Percentiles rank a stretch among this genome's conserved stretches.
Conservation (phyloP, 2,797 vertebrate species). For the Sebastes hopkinsi region DNA sequence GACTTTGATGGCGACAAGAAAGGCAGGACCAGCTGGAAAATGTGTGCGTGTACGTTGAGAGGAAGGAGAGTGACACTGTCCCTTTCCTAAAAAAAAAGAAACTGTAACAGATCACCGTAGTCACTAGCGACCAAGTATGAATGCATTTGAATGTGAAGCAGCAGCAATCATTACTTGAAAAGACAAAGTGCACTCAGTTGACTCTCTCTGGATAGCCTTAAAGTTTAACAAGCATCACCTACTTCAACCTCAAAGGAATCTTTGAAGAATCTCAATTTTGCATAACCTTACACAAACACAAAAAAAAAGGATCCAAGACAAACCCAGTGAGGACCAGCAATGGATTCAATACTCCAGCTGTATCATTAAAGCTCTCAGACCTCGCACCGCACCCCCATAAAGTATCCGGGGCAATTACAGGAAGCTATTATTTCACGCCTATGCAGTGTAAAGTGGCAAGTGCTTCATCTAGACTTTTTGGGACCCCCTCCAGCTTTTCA, state of each 20-base stretch:
- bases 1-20: not conserved
- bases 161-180: not conserved
- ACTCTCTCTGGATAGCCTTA: constrained; percentile 3
- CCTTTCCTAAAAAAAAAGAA: not conserved
- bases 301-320: constrained; percentile 28
- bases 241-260: constrained; percentile 12
- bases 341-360: constrained; percentile 41
- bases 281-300: constrained; percentile 23
- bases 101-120: not conserved
- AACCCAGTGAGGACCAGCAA: constrained; percentile 25
- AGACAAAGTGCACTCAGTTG: not conserved
- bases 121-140: not conserved
- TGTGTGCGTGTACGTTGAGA: not conserved
- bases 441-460: constrained; percentile 60
- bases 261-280: constrained; percentile 8
- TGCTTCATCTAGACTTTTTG: constrained; percentile 66
- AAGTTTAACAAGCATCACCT: constrained; percentile 27
- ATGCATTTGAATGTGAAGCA: not conserved
- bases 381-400: constrained; percentile 44
- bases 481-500: constrained; percentile 69
- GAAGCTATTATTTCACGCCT: constrained; percentile 68
- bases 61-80: not conserved
- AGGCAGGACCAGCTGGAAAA: not conserved
- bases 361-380: constrained; percentile 62
- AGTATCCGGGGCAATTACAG: constrained; percentile 62